A percentile compares a stretch with the other conserved stretches of the same genome.
These are phyloP conservation scores for Octodon degus DNA, from an alignment of 2,113 vertebrate species.

Conservation along the genomic window DNA sequence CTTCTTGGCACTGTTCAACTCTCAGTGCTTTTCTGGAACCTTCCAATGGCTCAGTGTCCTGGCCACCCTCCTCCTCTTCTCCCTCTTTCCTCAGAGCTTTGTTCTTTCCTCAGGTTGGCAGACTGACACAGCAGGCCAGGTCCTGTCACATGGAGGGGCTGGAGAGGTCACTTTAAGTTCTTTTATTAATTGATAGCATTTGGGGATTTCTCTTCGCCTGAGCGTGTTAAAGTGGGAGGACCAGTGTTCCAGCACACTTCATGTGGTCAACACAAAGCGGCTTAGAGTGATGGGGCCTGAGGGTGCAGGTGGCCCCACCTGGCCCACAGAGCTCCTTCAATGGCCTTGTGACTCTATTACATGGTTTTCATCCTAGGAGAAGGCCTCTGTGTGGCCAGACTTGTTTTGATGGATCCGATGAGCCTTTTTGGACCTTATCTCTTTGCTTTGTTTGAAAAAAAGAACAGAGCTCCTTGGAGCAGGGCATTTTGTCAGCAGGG, in stretches of 20 bases:
- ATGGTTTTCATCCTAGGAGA: neutral
- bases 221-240: neutral
- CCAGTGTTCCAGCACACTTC: too few species aligned
- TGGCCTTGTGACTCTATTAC: neutral
- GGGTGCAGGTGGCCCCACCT: too few species aligned
- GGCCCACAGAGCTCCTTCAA: neutral
- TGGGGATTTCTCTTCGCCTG: neutral
- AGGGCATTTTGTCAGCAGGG: neutral
- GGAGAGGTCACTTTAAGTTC: neutral
- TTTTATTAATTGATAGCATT: accelerated
- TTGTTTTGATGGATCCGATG: neutral
- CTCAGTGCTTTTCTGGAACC: neutral
- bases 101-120: neutral
- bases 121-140: neutral
- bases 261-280: neutral
- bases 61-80: accelerated
- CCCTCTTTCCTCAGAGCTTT: neutral
- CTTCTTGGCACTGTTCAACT: too few species aligned
- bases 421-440: neutral
- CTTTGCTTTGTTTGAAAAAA: neutral
- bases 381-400: neutral
- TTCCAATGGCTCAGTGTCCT: too few species aligned
- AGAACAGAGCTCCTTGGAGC: neutral
- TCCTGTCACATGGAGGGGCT: neutral
- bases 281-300: neutral